Evolutionary conservation across 2,113 vertebrate species (phyloP).

Genomic region (Cryptomyrus ogoouensis): DNA sequence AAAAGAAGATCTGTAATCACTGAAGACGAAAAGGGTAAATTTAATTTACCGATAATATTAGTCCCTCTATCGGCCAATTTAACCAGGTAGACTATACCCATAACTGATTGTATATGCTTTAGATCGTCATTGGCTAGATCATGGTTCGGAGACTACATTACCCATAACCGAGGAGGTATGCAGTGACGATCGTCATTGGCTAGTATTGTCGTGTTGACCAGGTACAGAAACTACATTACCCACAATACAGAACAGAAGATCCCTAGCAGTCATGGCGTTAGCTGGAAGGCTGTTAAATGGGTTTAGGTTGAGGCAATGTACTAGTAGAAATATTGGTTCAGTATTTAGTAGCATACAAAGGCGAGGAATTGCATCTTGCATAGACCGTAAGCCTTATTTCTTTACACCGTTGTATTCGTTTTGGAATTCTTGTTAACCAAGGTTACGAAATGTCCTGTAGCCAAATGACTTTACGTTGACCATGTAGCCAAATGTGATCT

Average conservation of each 20-base stretch:
- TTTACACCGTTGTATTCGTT: not conserved
- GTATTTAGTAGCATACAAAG: slow-evolving; percentile 34
- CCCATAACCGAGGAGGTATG: not conserved
- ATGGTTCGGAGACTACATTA: not conserved
- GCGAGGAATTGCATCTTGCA: slow-evolving; percentile 56
- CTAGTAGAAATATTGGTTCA: slow-evolving; percentile 41
- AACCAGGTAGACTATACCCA: not conserved
- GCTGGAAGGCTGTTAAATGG: slow-evolving; percentile 36
- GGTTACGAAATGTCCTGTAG: not conserved
- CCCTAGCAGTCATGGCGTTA: slow-evolving; percentile 50
- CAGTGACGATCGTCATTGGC: not conserved
- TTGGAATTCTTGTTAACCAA: not conserved
- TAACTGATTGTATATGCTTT: not conserved
- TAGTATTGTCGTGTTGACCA: not conserved
- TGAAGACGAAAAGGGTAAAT: not conserved
- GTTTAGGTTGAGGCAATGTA: slow-evolving; percentile 32
- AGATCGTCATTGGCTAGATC: not conserved
- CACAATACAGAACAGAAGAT: not conserved
- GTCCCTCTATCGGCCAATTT: not conserved
- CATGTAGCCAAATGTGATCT: not conserved
- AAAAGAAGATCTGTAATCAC: not conserved
- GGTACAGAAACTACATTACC: slow-evolving; percentile 46
- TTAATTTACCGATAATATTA: not conserved
- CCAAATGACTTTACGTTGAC: not conserved
- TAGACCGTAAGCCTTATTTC: slow-evolving; percentile 59